Base-by-base conservation (phyloP, 2,888 invertebrate species). In the Ligdia adustata region DNA sequence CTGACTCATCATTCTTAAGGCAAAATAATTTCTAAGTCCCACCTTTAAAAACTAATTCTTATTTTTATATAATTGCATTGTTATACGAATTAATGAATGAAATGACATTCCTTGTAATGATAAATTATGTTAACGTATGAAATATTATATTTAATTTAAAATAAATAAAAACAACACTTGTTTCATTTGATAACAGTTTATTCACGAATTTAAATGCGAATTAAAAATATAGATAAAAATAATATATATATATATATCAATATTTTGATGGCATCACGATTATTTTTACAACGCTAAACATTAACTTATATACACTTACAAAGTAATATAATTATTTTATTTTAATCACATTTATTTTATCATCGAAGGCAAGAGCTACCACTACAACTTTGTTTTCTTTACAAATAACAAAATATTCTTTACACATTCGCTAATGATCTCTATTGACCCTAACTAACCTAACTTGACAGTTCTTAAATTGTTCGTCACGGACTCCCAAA, bases 141-240 rank as follows among this genome's bases (percentile, higher is more conserved):
- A 28, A n/a, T 9, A 29, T 12, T 9, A 29, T 39, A 28, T 28
- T 9, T 13, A 28, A 18, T 9, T 18, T 16, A 1, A 22, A 6
- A 38, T n/a, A 28, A 35, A 2, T 1, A 27, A 37, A 27, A 26
- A 2, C 15, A 34, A 27, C n/a, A n/a, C 31, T 48, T 39, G 29
- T 56, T 49, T 52, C 66, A 67, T 75, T 75, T 80, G n/a, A n/a
- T n/a, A 85, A 79, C 76, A 70, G 75, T 83, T 80, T 81, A 79
- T 82, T 85, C 71, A 74, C 79, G 64, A 72, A 72, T 73, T 78
- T 87, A 88, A 87, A 88, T 87, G 85, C 86, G 74, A 78, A 75
- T 79, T 82, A 80, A 75, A 85, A 80, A 83, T 83, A 85, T 81
- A 80, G 73, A 76, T 66, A 62, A 55, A 62, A 64, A 66, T 69